These are phyloP conservation scores for Theretra japonica DNA, from an alignment of 2,888 invertebrate genomes.

Conservation along the genomic window DNA sequence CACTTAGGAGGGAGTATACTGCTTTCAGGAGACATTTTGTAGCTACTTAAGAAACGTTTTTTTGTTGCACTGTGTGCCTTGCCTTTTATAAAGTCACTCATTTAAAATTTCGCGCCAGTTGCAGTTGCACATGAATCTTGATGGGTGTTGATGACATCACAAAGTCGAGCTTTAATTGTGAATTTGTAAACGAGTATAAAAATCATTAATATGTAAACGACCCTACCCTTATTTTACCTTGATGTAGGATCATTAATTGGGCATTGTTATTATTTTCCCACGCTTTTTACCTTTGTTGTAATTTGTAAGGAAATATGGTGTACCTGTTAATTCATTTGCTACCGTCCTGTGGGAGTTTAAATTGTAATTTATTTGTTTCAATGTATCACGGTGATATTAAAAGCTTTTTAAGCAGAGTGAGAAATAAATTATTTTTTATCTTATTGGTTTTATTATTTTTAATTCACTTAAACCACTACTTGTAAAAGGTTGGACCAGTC, in stretches of 20 bases:
- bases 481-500: no score
- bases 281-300: not conserved
- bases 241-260: not conserved
- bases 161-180: not conserved
- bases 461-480: not conserved
- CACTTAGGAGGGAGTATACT: slow-evolving; percentile 70
- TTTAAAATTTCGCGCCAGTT: slow-evolving; percentile 63
- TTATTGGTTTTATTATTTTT: not conserved
- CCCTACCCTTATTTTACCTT: no score
- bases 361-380: slow-evolving; percentile 8
- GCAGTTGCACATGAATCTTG: not conserved
- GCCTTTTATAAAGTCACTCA: slow-evolving; percentile 39
- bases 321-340: not conserved
- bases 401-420: slow-evolving; percentile 35
- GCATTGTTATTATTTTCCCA: not conserved
- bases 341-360: not conserved
- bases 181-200: not conserved
- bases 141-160: not conserved
- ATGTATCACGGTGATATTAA: slow-evolving; percentile 32
- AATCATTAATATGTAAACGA: no score
- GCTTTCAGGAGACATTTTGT: slow-evolving; percentile 71
- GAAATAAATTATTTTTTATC: slow-evolving; percentile 18
- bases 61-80: slow-evolving; percentile 48
- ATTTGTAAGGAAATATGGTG: not conserved
- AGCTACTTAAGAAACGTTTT: slow-evolving; percentile 48